These are phyloP conservation scores for Papilio elwesi DNA, from an alignment of 2,888 invertebrate species.

Conservation along the genomic window DNA sequence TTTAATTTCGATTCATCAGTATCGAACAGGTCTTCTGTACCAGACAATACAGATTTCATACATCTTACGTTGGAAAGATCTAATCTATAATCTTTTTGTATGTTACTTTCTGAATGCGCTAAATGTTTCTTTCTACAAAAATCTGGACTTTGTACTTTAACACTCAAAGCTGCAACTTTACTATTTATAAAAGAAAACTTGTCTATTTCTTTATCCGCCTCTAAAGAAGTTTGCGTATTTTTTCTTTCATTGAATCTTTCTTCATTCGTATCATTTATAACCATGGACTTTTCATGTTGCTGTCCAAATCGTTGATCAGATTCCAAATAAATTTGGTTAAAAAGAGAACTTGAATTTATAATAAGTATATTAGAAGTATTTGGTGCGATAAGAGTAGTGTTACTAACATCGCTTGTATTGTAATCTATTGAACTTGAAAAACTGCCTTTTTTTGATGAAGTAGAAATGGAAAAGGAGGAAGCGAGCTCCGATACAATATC, in stretches of 20 bases:
- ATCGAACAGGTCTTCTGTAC: slow-evolving; percentile 49
- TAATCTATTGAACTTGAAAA: slow-evolving; percentile 35
- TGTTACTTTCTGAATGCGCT: slow-evolving; percentile 8
- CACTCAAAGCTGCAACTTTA: slow-evolving; percentile 40
- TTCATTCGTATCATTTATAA: slow-evolving; percentile 28
- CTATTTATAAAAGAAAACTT: slow-evolving; percentile 51
- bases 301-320: slow-evolving; percentile 17
- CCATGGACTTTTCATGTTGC: slow-evolving; percentile 9
- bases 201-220: slow-evolving; percentile 56
- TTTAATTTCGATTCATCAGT: slow-evolving; percentile 52
- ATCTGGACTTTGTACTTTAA: slow-evolving; percentile 36
- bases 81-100: slow-evolving; percentile 14
- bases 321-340: slow-evolving; percentile 25
- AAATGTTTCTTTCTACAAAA: slow-evolving; percentile 53
- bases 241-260: slow-evolving; percentile 20
- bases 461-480: slow-evolving; percentile 20
- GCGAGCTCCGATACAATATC: slow-evolving; percentile 10
- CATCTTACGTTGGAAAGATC: background rate
- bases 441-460: slow-evolving; percentile 16
- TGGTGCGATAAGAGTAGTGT: slow-evolving; percentile 41
- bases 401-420: slow-evolving; percentile 45
- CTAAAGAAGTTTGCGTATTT: slow-evolving; percentile 39
- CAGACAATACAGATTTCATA: slow-evolving; percentile 47
- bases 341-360: slow-evolving; percentile 51
- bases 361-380: slow-evolving; percentile 43